A percentile compares a stretch with the other conserved stretches of the same genome.
These are phyloP conservation scores for Urophycis tenuis DNA, from an alignment of 2,797 vertebrate species.

Conservation along the genomic window DNA sequence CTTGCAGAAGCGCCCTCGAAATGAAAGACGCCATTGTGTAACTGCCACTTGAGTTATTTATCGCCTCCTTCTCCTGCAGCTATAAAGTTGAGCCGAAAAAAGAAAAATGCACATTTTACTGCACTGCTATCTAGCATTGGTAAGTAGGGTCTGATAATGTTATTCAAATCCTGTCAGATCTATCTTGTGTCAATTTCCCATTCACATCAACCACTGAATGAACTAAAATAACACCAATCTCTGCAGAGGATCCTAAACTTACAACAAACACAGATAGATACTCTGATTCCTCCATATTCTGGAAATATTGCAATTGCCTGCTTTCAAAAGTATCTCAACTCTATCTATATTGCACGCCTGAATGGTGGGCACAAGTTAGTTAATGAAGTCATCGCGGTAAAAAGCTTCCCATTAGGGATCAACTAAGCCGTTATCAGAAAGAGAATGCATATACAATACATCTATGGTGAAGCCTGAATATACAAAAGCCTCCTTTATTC, in stretches of 20 bases:
- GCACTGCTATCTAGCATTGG: not conserved
- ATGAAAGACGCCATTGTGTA: not conserved
- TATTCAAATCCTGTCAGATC: slow-evolving; percentile 1
- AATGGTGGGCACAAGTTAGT: not conserved
- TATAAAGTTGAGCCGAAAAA: not conserved
- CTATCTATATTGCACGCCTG: not conserved
- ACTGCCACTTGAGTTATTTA: not conserved
- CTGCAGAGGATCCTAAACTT: not conserved
- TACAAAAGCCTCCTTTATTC: not conserved
- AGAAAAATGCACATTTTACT: not conserved
- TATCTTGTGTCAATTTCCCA: not conserved
- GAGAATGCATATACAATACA: not conserved
- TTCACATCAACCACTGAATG: not conserved
- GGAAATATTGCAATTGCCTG: not conserved
- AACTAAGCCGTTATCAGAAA: not conserved
- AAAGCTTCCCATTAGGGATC: not conserved
- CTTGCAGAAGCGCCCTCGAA: not conserved
- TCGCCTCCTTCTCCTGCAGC: not conserved
- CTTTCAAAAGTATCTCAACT: not conserved
- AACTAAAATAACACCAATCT: not conserved
- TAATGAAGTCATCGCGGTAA: not conserved
- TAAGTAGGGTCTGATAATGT: not conserved
- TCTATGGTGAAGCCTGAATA: not conserved
- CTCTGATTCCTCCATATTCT: too few relatives aligned
- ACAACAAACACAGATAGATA: not conserved